Conservation (phyloP, 2,113 vertebrate genomes). For the Euleptes europaea region DNA sequence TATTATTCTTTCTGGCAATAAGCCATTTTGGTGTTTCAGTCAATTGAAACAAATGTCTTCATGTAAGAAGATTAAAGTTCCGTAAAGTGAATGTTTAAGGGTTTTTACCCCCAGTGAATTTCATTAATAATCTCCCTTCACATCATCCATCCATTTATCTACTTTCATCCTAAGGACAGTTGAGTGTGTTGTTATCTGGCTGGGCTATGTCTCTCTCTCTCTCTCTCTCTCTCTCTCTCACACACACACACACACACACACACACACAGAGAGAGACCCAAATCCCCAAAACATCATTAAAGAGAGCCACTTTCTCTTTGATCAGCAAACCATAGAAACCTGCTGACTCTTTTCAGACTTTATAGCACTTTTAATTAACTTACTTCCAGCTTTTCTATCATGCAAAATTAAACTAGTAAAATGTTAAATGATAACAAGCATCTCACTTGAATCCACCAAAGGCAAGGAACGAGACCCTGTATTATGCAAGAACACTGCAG, state of each 20-base stretch:
- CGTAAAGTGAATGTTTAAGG: conserved; percentile 20
- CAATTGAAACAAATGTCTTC: conserved; percentile 16
- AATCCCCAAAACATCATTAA: conserved; percentile 31
- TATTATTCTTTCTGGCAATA: conserved; percentile 32
- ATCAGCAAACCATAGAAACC: conserved; percentile 66
- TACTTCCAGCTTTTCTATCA: conserved; percentile 64
- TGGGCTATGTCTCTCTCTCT: conserved; percentile 36
- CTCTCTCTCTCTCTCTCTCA: no score
- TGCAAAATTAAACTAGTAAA: conserved; percentile 59
- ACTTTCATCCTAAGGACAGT: conserved; percentile 43
- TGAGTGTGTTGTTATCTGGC: conserved; percentile 48
- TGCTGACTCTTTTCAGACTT: conserved; percentile 67
- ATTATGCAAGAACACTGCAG: conserved; percentile 47
- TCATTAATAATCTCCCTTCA: conserved; percentile 41
- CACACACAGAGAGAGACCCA: conserved; percentile 13
- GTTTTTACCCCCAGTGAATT: conserved; percentile 9
- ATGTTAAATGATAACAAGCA: conserved; percentile 63
- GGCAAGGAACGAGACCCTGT: conserved; percentile 47
- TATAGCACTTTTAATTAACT: conserved; percentile 76
- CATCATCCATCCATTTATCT: conserved; percentile 13
- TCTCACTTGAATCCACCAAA: conserved; percentile 61
- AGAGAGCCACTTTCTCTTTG: conserved; percentile 61
- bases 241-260: no score
- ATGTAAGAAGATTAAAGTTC: conserved; percentile 10
- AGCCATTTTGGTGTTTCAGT: neutral